A percentile compares a stretch with the other conserved stretches of the same genome.
Conservation (phyloP, 2,797 vertebrate species). For the Tolypeutes matacus region DNA sequence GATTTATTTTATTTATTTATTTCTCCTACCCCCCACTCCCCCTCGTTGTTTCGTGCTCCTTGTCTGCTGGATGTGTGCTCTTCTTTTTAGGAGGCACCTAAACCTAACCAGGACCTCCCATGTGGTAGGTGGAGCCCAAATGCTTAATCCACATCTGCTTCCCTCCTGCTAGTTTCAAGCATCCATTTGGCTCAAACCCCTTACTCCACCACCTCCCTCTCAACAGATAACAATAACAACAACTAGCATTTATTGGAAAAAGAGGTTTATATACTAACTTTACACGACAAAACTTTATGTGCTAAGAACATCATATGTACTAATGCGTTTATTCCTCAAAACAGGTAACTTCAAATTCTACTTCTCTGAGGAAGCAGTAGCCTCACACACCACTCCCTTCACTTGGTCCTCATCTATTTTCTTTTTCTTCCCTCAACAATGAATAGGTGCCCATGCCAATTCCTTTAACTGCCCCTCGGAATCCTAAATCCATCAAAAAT, state of each 20-base stretch:
- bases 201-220: neutral
- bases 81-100: too few species aligned
- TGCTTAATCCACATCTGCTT: too few species aligned
- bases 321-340: slow-evolving; percentile 1
- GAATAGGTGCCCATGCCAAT: neutral
- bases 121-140: too few species aligned
- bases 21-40: too few species aligned
- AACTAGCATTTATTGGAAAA: neutral
- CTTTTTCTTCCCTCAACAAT: slow-evolving; percentile 17
- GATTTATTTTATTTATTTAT: too few species aligned
- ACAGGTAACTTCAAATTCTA: slow-evolving; percentile 28
- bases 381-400: neutral
- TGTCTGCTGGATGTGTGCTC: too few species aligned
- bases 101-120: too few species aligned
- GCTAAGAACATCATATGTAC: neutral
- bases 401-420: neutral
- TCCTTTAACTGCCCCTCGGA: slow-evolving; percentile 15
- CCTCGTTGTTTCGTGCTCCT: too few species aligned
- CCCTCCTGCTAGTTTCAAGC: neutral
- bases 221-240: neutral
- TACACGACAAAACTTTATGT: neutral
- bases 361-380: neutral
- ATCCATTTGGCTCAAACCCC: neutral
- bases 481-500: neutral
- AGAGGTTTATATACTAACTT: too few species aligned